Evolutionary conservation across 2,888 invertebrate genomes (phyloP), one percentile per base, ranked within the genome.

Genomic region (Apodemia duryi): DNA sequence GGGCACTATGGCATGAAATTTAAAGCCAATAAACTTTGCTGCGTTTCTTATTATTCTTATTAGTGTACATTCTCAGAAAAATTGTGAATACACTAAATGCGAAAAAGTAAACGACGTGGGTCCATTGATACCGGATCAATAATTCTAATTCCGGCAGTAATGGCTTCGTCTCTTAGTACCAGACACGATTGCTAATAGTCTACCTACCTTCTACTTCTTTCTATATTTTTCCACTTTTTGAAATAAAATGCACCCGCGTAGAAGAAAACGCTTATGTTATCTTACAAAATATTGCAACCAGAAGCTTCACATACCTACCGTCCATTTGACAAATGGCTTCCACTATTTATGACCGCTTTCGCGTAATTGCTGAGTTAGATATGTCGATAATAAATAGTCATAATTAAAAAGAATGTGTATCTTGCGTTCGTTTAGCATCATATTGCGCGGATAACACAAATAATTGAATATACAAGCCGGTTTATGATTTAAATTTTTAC

Each of bases 1-100:
- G 81, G 91, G 92, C 91, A 91, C 91, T 86, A 90, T 91, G 91
- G 91, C 91, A 91, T 91, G 91, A 88, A 83, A 88, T 85, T 89
- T 89, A 89, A 90, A 90, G 88, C 88, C 88, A 86, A 90, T 88
- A 85, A 88, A 88, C 83, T 89, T 89, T 83, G 91, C 91, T 91
- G 90, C 88, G 90, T 90, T 91, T 91, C 88, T 89, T 90, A 86
- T 83, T 84, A 83, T 63, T 85, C 86, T 87, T 88, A 84, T 85
- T 91, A 90, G 89, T 84, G 83, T 70, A 67, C 81, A 81, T 84
- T 73, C 80, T 83, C 86, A 86, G 82, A 86, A 86, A 83, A 82
- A 80, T 85, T 91, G 91, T 91, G 89, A 88, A 90, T 91, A 91
- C 91, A 91, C 90, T 78, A 85, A 82, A 82, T 81, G 80, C 82